Evolutionary conservation across 2,797 vertebrate species (phyloP).

Genomic region (Peromyscus aztecus): DNA sequence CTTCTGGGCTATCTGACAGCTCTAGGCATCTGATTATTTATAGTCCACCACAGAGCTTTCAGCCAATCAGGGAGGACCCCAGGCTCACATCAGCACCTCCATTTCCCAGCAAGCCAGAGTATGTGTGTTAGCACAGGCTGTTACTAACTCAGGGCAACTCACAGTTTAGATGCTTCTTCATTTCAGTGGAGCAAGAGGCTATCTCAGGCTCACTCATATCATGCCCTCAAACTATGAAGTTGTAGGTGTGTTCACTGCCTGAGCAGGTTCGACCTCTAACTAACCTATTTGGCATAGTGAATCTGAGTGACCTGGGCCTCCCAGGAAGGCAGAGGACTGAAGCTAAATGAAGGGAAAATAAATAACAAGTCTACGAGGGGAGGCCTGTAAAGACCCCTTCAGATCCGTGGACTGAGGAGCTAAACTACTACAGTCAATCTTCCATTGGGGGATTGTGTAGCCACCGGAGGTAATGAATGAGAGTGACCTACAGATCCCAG

Average conservation of each 20-base stretch:
- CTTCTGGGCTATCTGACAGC: not conserved
- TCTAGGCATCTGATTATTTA: not conserved
- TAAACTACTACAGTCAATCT: not conserved
- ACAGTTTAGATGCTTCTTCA: constrained; percentile 37
- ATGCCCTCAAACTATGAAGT: not conserved
- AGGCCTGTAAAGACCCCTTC: constrained; percentile 4
- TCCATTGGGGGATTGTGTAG: not conserved
- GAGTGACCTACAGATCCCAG: not conserved
- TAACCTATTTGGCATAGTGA: not conserved
- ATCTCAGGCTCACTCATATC: not conserved
- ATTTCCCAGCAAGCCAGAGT: not conserved
- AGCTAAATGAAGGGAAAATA: not conserved
- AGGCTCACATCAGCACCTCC: not conserved
- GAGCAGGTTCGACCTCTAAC: not conserved
- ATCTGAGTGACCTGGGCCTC: not conserved
- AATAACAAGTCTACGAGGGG: not conserved
- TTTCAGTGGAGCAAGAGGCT: not conserved
- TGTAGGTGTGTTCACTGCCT: not conserved
- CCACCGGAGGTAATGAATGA: not conserved
- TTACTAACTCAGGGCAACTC: not conserved
- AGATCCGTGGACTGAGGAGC: not conserved
- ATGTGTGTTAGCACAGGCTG: not conserved
- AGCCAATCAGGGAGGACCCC: not conserved
- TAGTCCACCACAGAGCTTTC: not conserved
- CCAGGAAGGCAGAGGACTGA: not conserved